phyloP scores from a whole-genome alignment of 2,888 invertebrate genomes.

The Drosophila cognata region DNA sequence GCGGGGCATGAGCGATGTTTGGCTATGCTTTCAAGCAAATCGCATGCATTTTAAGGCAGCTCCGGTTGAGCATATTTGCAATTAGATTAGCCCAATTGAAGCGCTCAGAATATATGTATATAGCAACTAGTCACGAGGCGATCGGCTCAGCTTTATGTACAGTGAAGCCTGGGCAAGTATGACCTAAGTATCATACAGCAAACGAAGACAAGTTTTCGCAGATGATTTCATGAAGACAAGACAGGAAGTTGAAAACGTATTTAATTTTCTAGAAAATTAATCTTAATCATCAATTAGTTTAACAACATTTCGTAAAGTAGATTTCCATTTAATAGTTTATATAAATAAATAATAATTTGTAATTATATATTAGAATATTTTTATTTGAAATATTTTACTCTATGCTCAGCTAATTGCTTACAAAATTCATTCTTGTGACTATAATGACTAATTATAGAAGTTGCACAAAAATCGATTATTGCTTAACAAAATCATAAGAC shows the following conservation, averaged over 20 bases:
- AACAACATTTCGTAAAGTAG: not conserved
- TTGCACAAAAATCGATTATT: not conserved
- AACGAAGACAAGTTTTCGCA: rapidly evolving
- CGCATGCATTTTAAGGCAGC: conserved; percentile 42
- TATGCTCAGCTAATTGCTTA: not conserved
- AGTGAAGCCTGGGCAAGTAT: not conserved
- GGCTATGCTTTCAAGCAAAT: conserved; percentile 19
- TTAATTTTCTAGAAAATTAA: not conserved
- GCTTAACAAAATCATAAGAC: not conserved
- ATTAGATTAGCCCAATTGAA: conserved; percentile 46
- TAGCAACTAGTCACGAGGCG: not conserved
- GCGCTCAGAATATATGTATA: not conserved
- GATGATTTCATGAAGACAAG: not conserved
- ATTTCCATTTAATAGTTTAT: too few species aligned
- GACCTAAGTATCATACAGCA: rapidly evolving
- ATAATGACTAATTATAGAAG: too few species aligned
- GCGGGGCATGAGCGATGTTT: conserved; percentile 9
- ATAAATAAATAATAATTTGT: not conserved
- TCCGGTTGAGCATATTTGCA: conserved; percentile 32
- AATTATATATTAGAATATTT: not conserved
- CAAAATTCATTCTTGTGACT: too few species aligned
- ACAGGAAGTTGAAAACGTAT: rapidly evolving
- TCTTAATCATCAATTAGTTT: not conserved
- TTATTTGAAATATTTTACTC: not conserved
- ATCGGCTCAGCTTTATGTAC: not conserved